Percentiles rank a stretch among this genome's conserved stretches.
These are phyloP conservation scores for Listrodromus nycthemerus DNA, from an alignment of 2,888 invertebrate species.

Conservation along the genomic window DNA sequence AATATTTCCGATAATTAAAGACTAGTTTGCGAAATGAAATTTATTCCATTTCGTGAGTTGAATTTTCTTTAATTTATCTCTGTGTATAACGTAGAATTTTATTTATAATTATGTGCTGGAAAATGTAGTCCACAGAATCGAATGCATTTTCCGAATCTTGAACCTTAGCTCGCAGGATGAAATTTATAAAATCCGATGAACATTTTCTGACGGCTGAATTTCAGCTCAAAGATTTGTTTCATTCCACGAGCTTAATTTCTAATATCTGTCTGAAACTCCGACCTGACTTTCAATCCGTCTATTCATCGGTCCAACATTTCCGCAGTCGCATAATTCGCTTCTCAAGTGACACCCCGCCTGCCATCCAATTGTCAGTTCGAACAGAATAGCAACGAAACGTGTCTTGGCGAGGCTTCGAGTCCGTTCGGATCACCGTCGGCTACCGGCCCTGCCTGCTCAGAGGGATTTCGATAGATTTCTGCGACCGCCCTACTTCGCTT, in stretches of 20 bases:
- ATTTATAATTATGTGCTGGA: too few species aligned
- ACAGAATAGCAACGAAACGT: neutral
- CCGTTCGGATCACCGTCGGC: conserved; percentile 20
- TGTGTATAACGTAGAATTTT: too few species aligned
- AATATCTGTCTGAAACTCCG: neutral
- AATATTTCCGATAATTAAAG: too few species aligned
- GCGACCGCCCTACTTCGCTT: conserved; percentile 28
- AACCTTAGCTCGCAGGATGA: too few species aligned
- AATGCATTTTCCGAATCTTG: too few species aligned
- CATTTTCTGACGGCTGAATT: too few species aligned
- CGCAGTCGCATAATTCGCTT: neutral
- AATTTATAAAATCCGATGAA: too few species aligned
- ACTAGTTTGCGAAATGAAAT: too few species aligned
- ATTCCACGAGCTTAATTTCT: neutral
- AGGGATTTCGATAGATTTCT: conserved; percentile 43
- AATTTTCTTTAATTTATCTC: too few species aligned
- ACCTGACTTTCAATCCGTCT: neutral
- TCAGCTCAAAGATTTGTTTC: neutral
- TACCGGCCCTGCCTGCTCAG: conserved; percentile 32
- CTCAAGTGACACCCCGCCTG: neutral
- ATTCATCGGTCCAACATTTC: neutral
- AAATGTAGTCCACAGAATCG: too few species aligned
- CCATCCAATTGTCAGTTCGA: neutral
- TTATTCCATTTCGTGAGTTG: too few species aligned
- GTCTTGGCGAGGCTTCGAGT: neutral